Evolutionary conservation across 30 jellyfish, hydroid and myxozoan species (phyloP), one percentile per base, ranked within the genome.

Genomic region (Catostylus mosaicus): DNA sequence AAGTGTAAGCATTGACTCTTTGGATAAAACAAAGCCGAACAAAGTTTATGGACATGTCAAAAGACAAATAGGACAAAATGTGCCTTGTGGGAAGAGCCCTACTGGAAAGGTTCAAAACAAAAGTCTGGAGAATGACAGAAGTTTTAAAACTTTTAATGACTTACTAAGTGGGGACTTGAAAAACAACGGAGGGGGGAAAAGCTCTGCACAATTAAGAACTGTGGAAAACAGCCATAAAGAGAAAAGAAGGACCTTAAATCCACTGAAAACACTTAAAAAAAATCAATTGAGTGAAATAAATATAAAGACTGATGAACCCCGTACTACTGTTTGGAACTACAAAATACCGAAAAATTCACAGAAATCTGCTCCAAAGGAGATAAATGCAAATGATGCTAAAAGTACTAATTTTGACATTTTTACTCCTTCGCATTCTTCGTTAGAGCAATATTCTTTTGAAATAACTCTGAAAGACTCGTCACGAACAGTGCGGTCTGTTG

Each of bases 401-500:
- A n/a, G n/a, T n/a, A n/a, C n/a, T n/a, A n/a, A n/a, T n/a, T n/a
- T n/a, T n/a, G n/a, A n/a, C 14, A 40, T 5, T 5, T 40, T 40
- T 40, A 40, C 54, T 40, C 54, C 54, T 40, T 14, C 54, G 11
- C n/a, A n/a, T n/a, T n/a, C n/a, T n/a, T n/a, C n/a, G n/a, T n/a
- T n/a, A n/a, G 14, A 40, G 54, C 54, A 40, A 40, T 5, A 5
- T 5, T 45, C 34, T 14, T 32, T 18, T n/a, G 24, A 30, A 35
- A 52, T 50, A 30, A 33, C 34, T 11, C 63, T 30, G 61, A 57
- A 54, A 3, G 59, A 56, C 35, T 54, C 75, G 19, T 33, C 86
- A 27, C 32, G 64, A 31, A 30, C 75, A 11, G 36, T 75, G 3
- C 43, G 75, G 18, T 51, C 75, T 18, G 29, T 33, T 52, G 86